Evolutionary conservation across 2,797 vertebrate genomes (phyloP).

Genomic region (Catamblyrhynchus diadema): DNA sequence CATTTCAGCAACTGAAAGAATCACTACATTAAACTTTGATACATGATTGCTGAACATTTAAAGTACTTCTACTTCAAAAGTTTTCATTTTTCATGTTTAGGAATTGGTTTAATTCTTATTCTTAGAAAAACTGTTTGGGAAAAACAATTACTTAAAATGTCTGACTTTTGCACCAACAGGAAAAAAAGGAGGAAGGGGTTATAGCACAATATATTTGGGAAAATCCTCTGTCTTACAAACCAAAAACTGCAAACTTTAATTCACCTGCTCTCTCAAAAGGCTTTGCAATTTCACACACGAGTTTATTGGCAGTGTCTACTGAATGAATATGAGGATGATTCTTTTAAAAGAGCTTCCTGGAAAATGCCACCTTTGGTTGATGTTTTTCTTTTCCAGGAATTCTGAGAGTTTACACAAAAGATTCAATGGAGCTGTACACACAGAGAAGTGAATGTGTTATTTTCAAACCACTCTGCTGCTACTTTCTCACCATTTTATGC

Average conservation of each 20-base stretch:
- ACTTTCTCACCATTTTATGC: slow-evolving; percentile 43
- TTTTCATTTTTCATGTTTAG: neutral
- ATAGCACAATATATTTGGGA: neutral
- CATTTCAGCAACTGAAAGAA: neutral
- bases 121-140: neutral
- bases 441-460: neutral
- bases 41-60: neutral
- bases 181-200: neutral
- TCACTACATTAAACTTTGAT: neutral
- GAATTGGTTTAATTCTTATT: neutral
- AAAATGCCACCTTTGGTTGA: slow-evolving; percentile 32
- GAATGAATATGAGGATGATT: slow-evolving; percentile 13
- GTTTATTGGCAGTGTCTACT: neutral
- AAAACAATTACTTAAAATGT: neutral
- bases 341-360: slow-evolving; percentile 34
- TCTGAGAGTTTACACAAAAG: slow-evolving; percentile 51
- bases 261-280: neutral
- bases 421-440: slow-evolving; percentile 15
- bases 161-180: neutral
- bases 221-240: neutral
- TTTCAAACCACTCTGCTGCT: slow-evolving; percentile 32
- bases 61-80: neutral
- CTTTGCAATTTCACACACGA: neutral
- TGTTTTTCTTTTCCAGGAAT: slow-evolving; percentile 41
- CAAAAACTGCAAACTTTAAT: neutral